Evolutionary conservation across 2,888 invertebrate species (phyloP), one percentile per base, ranked within the genome.

Genomic region (Dinocampus coccinellae): DNA sequence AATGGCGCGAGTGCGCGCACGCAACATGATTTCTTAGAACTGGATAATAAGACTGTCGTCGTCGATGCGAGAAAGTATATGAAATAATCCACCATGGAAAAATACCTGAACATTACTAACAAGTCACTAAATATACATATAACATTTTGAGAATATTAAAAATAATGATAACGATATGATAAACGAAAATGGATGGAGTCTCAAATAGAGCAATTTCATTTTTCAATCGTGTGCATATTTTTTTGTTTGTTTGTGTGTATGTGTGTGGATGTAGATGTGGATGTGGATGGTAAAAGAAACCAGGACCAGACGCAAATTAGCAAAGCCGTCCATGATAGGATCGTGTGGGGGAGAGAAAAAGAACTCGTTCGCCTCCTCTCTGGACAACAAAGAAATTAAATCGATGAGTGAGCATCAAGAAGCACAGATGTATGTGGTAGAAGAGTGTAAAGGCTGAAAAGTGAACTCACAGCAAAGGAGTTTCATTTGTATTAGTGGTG

Each of bases 221-320:
- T n/a, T n/a, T n/a, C n/a, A n/a, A n/a, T n/a, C n/a, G n/a, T n/a
- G n/a, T n/a, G n/a, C n/a, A n/a, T n/a, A n/a, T n/a, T n/a, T n/a
- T n/a, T n/a, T n/a, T n/a, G n/a, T n/a, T n/a, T n/a, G n/a, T n/a
- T n/a, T n/a, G n/a, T n/a, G n/a, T n/a, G n/a, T n/a, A n/a, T n/a
- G n/a, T n/a, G n/a, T n/a, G n/a, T n/a, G n/a, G n/a, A n/a, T n/a
- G n/a, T n/a, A n/a, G n/a, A n/a, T n/a, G n/a, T n/a, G n/a, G n/a
- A n/a, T n/a, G n/a, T n/a, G n/a, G n/a, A n/a, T 66, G 69, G 53
- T 55, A 29, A 29, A 29, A 29, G 29, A 29, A 29, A 29, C 42
- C 39, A 70, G 75, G 73, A 72, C 76, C 76, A 76, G 75, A 77
- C 75, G 75, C 75, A 75, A 77, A 76, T 76, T 76, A 77, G 77